Percentiles rank a stretch among this genome's conserved stretches.
Conservation (phyloP, 2,797 vertebrate genomes). For the Enteromius viviparus region DNA sequence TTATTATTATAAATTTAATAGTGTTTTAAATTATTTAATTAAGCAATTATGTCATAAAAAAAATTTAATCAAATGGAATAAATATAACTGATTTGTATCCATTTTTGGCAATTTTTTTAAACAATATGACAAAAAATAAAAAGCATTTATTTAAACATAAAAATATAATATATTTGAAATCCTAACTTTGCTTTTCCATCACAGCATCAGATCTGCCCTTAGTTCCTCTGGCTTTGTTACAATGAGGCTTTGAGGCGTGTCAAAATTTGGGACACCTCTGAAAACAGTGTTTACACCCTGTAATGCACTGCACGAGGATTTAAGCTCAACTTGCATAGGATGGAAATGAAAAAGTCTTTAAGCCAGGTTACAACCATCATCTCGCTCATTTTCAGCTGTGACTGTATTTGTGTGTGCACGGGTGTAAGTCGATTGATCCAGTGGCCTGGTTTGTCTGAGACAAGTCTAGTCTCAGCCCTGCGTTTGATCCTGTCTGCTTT, state of each 20-base stretch:
- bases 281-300: too few species aligned
- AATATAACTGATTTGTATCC: not conserved
- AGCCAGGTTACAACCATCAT: not conserved
- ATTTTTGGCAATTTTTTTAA: not conserved
- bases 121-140: not conserved
- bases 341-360: not conserved
- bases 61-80: not conserved
- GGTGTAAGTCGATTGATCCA: slow-evolving; percentile 1
- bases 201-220: too few species aligned
- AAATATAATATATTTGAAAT: not conserved
- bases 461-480: slow-evolving; percentile 33
- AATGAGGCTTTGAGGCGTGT: too few species aligned
- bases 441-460: slow-evolving; percentile 11
- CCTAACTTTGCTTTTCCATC: not conserved
- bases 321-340: not conserved
- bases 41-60: not conserved
- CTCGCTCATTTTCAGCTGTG: slow-evolving; percentile 11
- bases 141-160: not conserved
- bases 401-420: not conserved
- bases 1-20: too few species aligned
- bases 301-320: too few species aligned
- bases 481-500: slow-evolving; percentile 48
- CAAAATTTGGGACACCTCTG: too few species aligned
- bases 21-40: too few species aligned
- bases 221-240: too few species aligned